phyloP scores from a whole-genome alignment of 2,888 invertebrate genomes.

The Drosophila eohydei region DNA sequence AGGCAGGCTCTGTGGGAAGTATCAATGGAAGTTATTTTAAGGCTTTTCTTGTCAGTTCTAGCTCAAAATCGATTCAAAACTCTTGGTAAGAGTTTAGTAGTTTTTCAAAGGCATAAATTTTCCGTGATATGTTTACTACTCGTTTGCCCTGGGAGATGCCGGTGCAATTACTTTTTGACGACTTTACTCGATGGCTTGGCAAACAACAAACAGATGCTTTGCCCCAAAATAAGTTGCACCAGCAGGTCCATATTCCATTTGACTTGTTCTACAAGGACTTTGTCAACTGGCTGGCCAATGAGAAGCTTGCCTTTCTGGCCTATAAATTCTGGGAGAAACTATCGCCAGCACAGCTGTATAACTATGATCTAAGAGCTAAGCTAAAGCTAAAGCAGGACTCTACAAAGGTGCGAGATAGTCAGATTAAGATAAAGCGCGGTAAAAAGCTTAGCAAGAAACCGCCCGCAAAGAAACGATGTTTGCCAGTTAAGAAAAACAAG shows the following conservation, averaged over 20 bases:
- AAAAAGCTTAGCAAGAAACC: too few relatives aligned
- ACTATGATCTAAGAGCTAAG: not conserved
- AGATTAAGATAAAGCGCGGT: too few relatives aligned
- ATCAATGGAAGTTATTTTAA: slow-evolving; percentile 11
- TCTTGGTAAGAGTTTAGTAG: too few relatives aligned
- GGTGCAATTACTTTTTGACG: not conserved
- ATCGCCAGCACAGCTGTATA: not conserved
- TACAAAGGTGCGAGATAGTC: too few relatives aligned
- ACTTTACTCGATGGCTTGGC: not conserved
- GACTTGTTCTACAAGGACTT: slow-evolving; percentile 13
- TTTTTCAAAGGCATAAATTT: not conserved
- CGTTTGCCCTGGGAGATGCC: not conserved
- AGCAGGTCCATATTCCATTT: not conserved
- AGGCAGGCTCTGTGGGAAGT: slow-evolving; percentile 22
- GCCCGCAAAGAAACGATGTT: too few relatives aligned
- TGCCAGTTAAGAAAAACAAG: too few relatives aligned
- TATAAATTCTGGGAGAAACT: slow-evolving; percentile 11
- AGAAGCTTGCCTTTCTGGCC: not conserved
- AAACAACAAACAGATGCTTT: not conserved
- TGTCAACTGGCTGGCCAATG: slow-evolving; percentile 7
- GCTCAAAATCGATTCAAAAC: not conserved
- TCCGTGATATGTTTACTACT: not conserved
- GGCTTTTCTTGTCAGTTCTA: slow-evolving; percentile 10
- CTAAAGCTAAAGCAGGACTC: too few relatives aligned
- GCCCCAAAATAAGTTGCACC: too few relatives aligned